A percentile compares a stretch with the other conserved stretches of the same genome.
Evolutionary conservation across 1,140 invertebrate species (phyloP).

Genomic region (Trichomalopsis sarcophagae): DNA sequence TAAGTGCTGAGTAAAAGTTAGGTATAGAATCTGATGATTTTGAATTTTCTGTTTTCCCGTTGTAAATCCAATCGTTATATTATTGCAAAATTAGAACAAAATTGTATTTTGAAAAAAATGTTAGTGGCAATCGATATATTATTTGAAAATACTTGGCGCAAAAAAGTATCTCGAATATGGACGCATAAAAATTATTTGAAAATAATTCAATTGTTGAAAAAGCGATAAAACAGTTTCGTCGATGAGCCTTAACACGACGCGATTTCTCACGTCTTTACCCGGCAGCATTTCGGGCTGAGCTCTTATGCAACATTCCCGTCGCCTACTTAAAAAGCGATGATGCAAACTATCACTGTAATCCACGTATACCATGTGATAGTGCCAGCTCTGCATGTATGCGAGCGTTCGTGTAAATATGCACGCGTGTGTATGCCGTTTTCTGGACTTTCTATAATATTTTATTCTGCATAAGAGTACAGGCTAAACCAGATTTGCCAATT

Average conservation of each 20-base stretch:
- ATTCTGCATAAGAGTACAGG: background rate
- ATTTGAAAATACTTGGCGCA: no score
- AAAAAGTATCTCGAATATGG: no score
- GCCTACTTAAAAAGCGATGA: conserved; percentile 54
- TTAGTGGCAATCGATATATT: no score
- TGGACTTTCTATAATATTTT: conserved; percentile 6
- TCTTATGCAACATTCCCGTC: conserved; percentile 55
- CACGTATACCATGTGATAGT: conserved; percentile 29
- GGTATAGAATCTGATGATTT: background rate
- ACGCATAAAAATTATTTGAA: no score
- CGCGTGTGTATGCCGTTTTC: background rate
- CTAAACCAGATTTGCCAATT: background rate
- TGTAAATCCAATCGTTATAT: no score
- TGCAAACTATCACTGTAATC: conserved; percentile 54
- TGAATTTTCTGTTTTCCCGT: background rate
- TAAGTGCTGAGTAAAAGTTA: background rate
- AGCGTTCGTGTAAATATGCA: background rate
- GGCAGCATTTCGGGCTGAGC: conserved; percentile 49
- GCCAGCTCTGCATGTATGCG: background rate
- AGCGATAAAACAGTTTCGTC: background rate
- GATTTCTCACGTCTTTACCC: conserved; percentile 1
- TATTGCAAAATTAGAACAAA: no score
- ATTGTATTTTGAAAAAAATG: no score
- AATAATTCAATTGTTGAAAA: no score
- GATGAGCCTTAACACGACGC: background rate